Percentiles rank a stretch among this genome's conserved stretches.
These are phyloP conservation scores for Phodopus roborovskii DNA, from an alignment of 2,113 vertebrate species.

Conservation along the genomic window DNA sequence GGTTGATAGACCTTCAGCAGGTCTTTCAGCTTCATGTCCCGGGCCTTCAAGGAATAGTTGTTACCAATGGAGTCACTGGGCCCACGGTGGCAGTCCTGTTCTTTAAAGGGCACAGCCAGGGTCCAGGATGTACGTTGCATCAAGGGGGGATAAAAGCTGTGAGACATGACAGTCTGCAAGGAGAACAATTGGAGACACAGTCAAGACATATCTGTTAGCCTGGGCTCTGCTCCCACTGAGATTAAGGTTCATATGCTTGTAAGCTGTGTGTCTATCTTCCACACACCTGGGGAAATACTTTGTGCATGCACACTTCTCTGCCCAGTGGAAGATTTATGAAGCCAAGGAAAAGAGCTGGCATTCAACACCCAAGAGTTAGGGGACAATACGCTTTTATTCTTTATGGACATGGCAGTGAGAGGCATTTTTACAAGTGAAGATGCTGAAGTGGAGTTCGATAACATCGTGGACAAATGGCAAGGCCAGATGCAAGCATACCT, in stretches of 20 bases:
- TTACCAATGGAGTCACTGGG: slow-evolving; percentile 93
- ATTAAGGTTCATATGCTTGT: background rate
- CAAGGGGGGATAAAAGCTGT: slow-evolving; percentile 88
- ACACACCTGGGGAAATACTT: background rate
- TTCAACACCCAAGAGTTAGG: background rate
- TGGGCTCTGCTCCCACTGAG: background rate
- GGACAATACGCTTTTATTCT: background rate
- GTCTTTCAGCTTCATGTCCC: slow-evolving; percentile 86
- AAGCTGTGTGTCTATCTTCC: background rate
- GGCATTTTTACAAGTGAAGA: background rate
- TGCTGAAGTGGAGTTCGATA: slow-evolving; percentile 11
- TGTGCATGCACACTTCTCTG: background rate
- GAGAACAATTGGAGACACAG: background rate
- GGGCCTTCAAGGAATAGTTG: slow-evolving; percentile 89
- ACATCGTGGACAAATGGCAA: background rate
- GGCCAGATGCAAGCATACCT: background rate
- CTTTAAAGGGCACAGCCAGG: slow-evolving; percentile 91
- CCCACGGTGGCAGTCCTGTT: slow-evolving; percentile 85
- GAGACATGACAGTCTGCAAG: slow-evolving; percentile 84
- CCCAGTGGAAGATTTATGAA: background rate
- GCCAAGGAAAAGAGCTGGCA: background rate
- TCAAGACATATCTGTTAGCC: background rate
- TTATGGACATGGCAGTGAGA: background rate
- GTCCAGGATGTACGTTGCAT: slow-evolving; percentile 89
- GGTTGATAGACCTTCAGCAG: slow-evolving; percentile 79